Percentiles rank a stretch among this genome's conserved stretches.
Evolutionary conservation across 1,140 invertebrate genomes (phyloP).

Genomic region (Ridgeia piscesae): DNA sequence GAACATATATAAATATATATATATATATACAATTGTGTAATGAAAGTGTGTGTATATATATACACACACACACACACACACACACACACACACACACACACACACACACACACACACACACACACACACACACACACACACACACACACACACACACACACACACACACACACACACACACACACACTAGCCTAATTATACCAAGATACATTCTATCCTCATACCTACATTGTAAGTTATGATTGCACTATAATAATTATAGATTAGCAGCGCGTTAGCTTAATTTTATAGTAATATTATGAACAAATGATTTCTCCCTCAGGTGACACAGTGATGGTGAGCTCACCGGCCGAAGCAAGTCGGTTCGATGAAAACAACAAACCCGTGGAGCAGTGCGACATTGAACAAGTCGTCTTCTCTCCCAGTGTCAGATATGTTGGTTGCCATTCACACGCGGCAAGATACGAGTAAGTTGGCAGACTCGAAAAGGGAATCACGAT

Average conservation of each 20-base stretch:
- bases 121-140: too few species aligned
- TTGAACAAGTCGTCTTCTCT: constrained; percentile 52
- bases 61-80: too few species aligned
- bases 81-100: too few species aligned
- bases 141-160: too few species aligned
- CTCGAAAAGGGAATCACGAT: too few species aligned
- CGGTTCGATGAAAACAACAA: constrained; percentile 54
- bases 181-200: too few species aligned
- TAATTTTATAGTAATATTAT: background rate
- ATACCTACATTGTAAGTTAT: background rate
- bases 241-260: background rate
- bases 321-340: constrained; percentile 54
- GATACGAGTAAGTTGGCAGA: constrained; percentile 17
- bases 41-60: too few species aligned
- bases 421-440: constrained; percentile 47
- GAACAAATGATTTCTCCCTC: constrained; percentile 26
- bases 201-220: background rate
- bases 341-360: constrained; percentile 45
- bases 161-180: too few species aligned
- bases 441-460: background rate
- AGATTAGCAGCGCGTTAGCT: background rate
- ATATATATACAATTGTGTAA: too few species aligned
- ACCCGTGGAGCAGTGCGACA: constrained; percentile 60
- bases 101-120: too few species aligned
- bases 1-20: too few species aligned